These are phyloP conservation scores for Lomographa bimaculata DNA, from an alignment of 2,888 invertebrate species.

Conservation along the genomic window DNA sequence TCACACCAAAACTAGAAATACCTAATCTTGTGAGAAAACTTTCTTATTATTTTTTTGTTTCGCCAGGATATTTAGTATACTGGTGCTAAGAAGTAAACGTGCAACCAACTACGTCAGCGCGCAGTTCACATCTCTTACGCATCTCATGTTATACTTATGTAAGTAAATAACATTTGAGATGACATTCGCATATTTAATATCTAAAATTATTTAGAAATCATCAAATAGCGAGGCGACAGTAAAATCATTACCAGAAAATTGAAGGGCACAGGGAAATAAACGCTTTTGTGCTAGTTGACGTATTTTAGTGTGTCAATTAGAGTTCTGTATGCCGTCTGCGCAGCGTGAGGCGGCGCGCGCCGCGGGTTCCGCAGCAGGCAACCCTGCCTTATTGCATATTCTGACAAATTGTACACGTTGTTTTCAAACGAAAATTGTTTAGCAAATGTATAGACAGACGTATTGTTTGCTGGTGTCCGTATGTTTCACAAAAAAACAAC, in stretches of 20 bases:
- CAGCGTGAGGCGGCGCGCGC: slow-evolving; percentile 65
- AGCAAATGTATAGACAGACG: slow-evolving; percentile 47
- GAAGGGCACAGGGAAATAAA: slow-evolving; percentile 39
- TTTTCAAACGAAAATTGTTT: slow-evolving; percentile 54
- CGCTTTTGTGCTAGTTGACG: slow-evolving; percentile 59
- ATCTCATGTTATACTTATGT: no score
- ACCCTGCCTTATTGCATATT: slow-evolving; percentile 54
- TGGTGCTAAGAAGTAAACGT: no score
- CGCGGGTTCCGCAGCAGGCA: slow-evolving; percentile 51
- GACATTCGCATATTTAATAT: no score
- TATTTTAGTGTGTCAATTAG: slow-evolving; percentile 82
- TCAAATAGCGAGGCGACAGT: slow-evolving; percentile 20
- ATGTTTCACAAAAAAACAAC: slow-evolving; percentile 38
- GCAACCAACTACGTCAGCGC: no score
- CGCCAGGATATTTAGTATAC: no score
- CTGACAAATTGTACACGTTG: slow-evolving; percentile 62
- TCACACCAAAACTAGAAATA: no score
- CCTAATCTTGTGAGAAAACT: no score
- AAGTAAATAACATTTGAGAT: no score
- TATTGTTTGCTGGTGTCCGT: slow-evolving; percentile 39
- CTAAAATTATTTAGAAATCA: no score
- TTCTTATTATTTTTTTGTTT: no score
- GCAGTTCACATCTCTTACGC: no score
- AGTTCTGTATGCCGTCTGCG: slow-evolving; percentile 72
- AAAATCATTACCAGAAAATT: slow-evolving; percentile 41